Percentiles rank a stretch among this genome's conserved stretches.
These are phyloP conservation scores for Phrynocephalus guinanensis DNA, from an alignment of 2,797 vertebrate species.

Conservation along the genomic window DNA sequence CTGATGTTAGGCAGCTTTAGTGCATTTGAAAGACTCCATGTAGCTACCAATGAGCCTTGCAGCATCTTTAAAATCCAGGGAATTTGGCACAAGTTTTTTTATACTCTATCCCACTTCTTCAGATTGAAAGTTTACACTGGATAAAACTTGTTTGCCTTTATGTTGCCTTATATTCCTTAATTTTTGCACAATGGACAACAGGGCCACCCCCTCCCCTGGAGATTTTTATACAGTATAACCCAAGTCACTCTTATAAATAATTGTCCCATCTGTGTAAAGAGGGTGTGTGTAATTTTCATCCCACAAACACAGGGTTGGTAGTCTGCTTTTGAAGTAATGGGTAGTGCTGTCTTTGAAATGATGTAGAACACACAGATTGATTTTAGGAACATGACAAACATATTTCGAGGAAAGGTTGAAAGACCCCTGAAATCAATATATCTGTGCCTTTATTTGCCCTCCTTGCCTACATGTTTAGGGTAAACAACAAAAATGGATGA, in stretches of 20 bases:
- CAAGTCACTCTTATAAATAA: background rate
- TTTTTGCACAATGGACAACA: too few relatives aligned
- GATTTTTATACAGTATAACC: too few relatives aligned
- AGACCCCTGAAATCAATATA: conserved; percentile 17
- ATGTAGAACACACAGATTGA: conserved; percentile 21
- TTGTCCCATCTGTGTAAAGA: conserved; percentile 3
- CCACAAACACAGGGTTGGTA: background rate
- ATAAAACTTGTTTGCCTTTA: too few relatives aligned
- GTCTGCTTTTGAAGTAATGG: conserved; percentile 33
- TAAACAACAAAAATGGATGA: background rate
- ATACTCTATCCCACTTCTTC: too few relatives aligned
- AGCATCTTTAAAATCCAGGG: too few relatives aligned
- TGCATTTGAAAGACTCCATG: too few relatives aligned
- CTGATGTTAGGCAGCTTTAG: too few relatives aligned
- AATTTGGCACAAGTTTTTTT: too few relatives aligned
- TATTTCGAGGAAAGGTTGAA: conserved; percentile 14
- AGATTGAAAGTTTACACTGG: too few relatives aligned
- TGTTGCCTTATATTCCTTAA: too few relatives aligned
- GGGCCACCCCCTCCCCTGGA: too few relatives aligned
- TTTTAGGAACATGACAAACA: conserved; percentile 41
- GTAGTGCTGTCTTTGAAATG: conserved; percentile 39
- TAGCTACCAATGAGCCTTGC: too few relatives aligned
- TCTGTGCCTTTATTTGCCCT: background rate
- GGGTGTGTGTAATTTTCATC: background rate
- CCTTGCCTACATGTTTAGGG: background rate